A percentile compares a stretch with the other conserved stretches of the same genome.
phyloP scores from a whole-genome alignment of 2,888 invertebrate species.

The Drosophila gaucha region DNA sequence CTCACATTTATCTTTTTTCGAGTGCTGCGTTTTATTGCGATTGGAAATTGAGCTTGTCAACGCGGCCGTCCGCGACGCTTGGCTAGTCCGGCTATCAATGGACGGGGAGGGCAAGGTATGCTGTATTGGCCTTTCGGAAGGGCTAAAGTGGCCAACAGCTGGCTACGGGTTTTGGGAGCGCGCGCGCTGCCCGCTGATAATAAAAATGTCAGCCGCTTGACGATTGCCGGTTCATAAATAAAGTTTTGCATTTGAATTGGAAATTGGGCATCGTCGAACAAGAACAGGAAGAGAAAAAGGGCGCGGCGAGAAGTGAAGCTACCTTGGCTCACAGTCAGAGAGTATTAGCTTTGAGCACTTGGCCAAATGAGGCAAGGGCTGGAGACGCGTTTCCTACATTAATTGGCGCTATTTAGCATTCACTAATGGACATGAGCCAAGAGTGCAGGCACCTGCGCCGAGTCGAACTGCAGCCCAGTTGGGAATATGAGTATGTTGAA shows the following conservation, averaged over 20 bases:
- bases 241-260: slow-evolving; percentile 74
- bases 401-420: slow-evolving; percentile 77
- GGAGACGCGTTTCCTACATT: slow-evolving; percentile 72
- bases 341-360: slow-evolving; percentile 1
- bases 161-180: slow-evolving; percentile 66
- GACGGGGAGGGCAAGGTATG: slow-evolving; percentile 19
- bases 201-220: slow-evolving; percentile 82
- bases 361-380: slow-evolving; percentile 24
- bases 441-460: slow-evolving; percentile 50
- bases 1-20: slow-evolving; percentile 80
- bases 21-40: slow-evolving; percentile 80
- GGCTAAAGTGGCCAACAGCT: slow-evolving; percentile 61
- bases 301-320: neutral
- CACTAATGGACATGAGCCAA: slow-evolving; percentile 73
- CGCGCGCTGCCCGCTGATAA: slow-evolving; percentile 71
- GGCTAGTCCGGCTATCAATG: slow-evolving; percentile 61
- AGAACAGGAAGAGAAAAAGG: neutral
- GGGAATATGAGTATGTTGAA: slow-evolving; percentile 45
- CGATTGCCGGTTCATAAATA: slow-evolving; percentile 81
- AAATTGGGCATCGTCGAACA: slow-evolving; percentile 49
- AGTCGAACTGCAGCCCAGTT: slow-evolving; percentile 36
- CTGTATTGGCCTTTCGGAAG: slow-evolving; percentile 14
- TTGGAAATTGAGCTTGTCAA: slow-evolving; percentile 81
- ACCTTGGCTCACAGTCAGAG: neutral
- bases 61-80: slow-evolving; percentile 69